Conservation (phyloP, 2,113 vertebrate species). For the Haliaeetus leucogaster region DNA sequence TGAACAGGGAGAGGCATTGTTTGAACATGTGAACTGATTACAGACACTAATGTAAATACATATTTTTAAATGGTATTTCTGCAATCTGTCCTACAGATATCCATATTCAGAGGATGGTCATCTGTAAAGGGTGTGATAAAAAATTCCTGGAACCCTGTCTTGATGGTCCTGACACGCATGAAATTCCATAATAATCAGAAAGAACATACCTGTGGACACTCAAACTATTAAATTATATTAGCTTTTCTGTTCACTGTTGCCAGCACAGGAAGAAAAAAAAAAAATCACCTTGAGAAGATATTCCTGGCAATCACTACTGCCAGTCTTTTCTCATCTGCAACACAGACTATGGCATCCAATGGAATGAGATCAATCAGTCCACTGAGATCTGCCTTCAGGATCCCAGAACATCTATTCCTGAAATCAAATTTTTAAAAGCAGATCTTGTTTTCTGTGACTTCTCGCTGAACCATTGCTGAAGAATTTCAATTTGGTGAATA, state of each 20-base stretch:
- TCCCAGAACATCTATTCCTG: neutral
- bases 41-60: neutral
- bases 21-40: neutral
- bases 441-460: neutral
- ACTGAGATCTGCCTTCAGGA: neutral
- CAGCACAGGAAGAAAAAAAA: neutral
- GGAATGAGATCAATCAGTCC: neutral
- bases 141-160: neutral
- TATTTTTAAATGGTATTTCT: neutral
- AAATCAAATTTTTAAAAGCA: neutral
- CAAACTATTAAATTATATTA: neutral
- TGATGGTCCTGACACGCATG: neutral
- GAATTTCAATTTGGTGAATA: neutral
- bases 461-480: neutral
- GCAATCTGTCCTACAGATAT: neutral
- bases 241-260: neutral
- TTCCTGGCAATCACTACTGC: neutral
- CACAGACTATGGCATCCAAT: neutral
- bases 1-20: neutral
- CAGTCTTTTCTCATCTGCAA: neutral
- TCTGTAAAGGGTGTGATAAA: slow-evolving; percentile 6
- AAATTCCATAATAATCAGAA: neutral
- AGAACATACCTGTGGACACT: neutral
- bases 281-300: neutral
- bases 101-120: neutral